Conservation (phyloP, 1,140 invertebrate genomes). For the Bombus waltoni region DNA sequence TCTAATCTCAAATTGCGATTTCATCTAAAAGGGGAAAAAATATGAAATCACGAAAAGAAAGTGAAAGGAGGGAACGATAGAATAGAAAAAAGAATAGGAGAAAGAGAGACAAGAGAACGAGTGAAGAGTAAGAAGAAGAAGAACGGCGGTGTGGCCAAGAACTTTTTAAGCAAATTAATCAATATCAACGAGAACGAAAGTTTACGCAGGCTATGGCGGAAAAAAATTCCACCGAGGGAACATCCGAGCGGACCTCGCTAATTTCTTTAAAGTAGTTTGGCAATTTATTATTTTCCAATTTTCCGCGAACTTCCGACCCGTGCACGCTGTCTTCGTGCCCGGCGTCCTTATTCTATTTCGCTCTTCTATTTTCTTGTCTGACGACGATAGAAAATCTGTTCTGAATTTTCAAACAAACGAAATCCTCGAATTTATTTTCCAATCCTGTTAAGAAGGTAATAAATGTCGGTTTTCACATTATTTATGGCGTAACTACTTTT, state of each 20-base stretch:
- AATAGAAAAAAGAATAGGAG: slow-evolving; percentile 16
- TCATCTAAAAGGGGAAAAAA: not conserved
- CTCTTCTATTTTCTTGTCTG: slow-evolving; percentile 53
- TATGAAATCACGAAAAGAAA: slow-evolving; percentile 36
- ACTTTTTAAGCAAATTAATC: slow-evolving; percentile 78
- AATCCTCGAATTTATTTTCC: not conserved
- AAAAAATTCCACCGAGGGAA: slow-evolving; percentile 63
- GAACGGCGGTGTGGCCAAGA: slow-evolving; percentile 52
- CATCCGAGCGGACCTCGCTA: slow-evolving; percentile 71
- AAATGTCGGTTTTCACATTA: not conserved
- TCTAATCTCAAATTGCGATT: not conserved
- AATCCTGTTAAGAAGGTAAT: not conserved
- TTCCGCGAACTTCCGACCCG: slow-evolving; percentile 61
- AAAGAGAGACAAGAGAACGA: slow-evolving; percentile 2
- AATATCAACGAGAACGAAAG: slow-evolving; percentile 71
- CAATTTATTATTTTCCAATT: slow-evolving; percentile 80
- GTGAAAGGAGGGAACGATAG: slow-evolving; percentile 19
- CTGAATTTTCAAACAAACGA: not conserved
- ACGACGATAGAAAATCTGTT: slow-evolving; percentile 29
- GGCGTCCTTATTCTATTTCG: slow-evolving; percentile 53
- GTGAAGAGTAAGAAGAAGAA: slow-evolving; percentile 34
- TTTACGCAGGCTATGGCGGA: slow-evolving; percentile 59
- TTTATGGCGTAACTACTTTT: not conserved
- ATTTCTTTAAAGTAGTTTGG: slow-evolving; percentile 79
- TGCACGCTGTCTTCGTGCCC: slow-evolving; percentile 42